These are phyloP conservation scores for Colius striatus DNA, from an alignment of 2,113 vertebrate species.

Conservation along the genomic window DNA sequence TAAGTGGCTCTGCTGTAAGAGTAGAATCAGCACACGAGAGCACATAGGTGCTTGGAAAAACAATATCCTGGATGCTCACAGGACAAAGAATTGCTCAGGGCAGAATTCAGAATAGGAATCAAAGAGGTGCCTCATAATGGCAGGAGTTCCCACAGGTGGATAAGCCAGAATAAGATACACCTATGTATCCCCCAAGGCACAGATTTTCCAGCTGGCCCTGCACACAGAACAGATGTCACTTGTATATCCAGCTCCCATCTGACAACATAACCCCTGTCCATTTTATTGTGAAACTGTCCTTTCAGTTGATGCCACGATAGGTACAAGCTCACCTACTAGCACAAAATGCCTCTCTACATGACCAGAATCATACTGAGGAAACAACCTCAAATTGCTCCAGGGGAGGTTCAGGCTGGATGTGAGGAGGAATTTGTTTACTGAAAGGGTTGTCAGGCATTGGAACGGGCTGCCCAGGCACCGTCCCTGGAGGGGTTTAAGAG, in stretches of 20 bases:
- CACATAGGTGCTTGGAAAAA: not conserved
- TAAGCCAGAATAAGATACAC: not conserved
- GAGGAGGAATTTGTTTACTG: no score
- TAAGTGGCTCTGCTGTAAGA: not conserved
- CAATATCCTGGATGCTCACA: not conserved
- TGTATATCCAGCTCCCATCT: not conserved
- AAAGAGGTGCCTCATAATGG: not conserved
- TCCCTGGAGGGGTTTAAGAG: no score
- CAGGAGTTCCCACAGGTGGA: not conserved
- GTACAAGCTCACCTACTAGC: not conserved
- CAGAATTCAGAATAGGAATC: not conserved
- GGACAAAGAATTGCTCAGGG: not conserved
- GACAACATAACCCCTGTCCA: not conserved
- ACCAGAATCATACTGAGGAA: not conserved
- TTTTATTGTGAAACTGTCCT: not conserved
- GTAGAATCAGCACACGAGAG: not conserved
- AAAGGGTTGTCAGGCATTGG: no score
- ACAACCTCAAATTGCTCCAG: no score
- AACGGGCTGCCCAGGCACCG: no score
- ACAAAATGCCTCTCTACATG: not conserved
- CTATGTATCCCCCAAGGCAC: not conserved
- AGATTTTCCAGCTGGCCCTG: not conserved
- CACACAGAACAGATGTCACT: not conserved
- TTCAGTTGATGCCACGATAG: not conserved
- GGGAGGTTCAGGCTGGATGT: no score